Evolutionary conservation across 2,888 invertebrate genomes (phyloP).

Genomic region (Patella ulyssiponensis): DNA sequence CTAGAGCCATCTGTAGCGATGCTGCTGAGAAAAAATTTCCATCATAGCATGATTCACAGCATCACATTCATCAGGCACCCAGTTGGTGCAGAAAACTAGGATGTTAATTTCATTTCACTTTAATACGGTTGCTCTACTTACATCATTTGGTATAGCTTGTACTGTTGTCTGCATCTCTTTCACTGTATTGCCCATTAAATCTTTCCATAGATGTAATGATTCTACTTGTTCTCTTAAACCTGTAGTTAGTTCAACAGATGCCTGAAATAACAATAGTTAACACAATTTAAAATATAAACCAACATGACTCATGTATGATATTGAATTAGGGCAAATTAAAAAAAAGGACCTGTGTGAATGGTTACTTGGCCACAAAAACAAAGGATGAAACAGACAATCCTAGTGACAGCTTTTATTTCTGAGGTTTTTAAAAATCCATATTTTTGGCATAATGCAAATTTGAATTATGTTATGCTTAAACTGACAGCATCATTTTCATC

Average conservation of each 20-base stretch:
- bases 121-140: conserved; percentile 32
- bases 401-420: neutral
- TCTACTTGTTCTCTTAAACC: conserved; percentile 63
- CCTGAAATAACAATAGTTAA: conserved; percentile 41
- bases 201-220: conserved; percentile 65
- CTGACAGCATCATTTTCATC: no score
- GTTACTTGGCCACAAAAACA: neutral
- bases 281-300: neutral
- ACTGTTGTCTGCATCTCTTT: conserved; percentile 56
- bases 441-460: neutral
- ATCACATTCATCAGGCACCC: no score
- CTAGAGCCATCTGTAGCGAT: no score
- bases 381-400: neutral
- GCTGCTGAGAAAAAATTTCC: no score
- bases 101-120: no score
- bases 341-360: no score
- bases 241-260: conserved; percentile 52
- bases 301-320: neutral
- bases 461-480: neutral
- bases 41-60: no score
- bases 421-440: neutral
- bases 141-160: conserved; percentile 62
- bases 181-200: conserved; percentile 63
- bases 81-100: no score
- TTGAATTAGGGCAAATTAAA: no score